Conservation (phyloP, 2,113 vertebrate genomes). For the Copsychus sechellarum region DNA sequence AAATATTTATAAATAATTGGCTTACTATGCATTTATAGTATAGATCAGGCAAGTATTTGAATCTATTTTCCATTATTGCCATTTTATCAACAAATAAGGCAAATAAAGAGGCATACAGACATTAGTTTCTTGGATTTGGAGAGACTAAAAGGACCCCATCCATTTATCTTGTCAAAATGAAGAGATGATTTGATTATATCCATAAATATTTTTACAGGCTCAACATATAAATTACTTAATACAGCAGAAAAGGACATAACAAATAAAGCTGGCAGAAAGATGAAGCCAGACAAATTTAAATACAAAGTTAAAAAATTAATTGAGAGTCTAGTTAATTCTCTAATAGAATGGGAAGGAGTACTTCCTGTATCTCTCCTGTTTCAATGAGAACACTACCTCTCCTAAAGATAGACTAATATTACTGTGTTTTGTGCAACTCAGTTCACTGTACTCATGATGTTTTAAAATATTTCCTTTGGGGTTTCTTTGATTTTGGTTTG, state of each 20-base stretch:
- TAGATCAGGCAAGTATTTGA: neutral
- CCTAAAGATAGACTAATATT: neutral
- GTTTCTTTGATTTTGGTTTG: rapidly evolving
- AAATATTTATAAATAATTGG: neutral
- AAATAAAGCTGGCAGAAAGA: neutral
- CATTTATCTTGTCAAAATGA: conserved; percentile 9
- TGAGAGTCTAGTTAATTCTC: neutral
- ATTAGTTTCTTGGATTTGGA: neutral
- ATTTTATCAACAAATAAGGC: neutral
- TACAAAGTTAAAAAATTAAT: neutral
- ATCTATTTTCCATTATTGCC: neutral
- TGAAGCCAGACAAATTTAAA: neutral
- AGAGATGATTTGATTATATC: neutral
- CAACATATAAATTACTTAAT: conserved; percentile 17
- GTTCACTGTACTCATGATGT: neutral
- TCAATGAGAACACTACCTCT: neutral
- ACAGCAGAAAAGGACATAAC: neutral
- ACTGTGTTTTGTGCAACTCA: neutral
- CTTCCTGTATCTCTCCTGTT: neutral
- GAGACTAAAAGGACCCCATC: neutral
- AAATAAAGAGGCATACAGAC: neutral
- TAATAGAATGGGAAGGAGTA: neutral
- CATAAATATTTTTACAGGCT: neutral
- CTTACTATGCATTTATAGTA: neutral
- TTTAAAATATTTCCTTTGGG: neutral